These are phyloP conservation scores for Polypterus bichir DNA, from an alignment of 2,113 vertebrate genomes.

Conservation along the genomic window DNA sequence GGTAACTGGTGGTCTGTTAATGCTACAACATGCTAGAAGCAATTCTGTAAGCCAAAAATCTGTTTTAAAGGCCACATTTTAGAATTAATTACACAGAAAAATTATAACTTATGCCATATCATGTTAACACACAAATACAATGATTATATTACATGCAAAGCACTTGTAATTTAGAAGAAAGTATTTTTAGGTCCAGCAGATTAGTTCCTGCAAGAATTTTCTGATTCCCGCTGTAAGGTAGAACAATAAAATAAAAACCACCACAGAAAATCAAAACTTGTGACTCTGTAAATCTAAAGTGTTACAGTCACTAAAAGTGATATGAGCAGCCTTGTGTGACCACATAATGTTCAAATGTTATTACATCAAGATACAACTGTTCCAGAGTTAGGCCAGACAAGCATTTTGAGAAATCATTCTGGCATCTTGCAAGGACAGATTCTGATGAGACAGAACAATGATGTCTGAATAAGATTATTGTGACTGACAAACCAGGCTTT, in stretches of 20 bases:
- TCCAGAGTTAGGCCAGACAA: too few relatives aligned
- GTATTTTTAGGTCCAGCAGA: neutral
- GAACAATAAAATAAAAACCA: too few relatives aligned
- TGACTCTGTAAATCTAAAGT: neutral
- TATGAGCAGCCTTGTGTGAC: neutral
- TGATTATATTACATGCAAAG: neutral
- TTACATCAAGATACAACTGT: neutral
- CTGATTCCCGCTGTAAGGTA: too few relatives aligned
- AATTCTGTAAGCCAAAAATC: constrained; percentile 48
- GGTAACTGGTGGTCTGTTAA: constrained; percentile 66
- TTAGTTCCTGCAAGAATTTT: too few relatives aligned
- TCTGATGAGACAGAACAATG: neutral
- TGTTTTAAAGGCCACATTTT: constrained; percentile 67
- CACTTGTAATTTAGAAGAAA: neutral
- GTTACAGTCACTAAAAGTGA: neutral
- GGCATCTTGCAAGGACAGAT: neutral
- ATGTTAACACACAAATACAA: constrained; percentile 37
- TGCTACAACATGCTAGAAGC: constrained; percentile 56
- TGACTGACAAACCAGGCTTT: too few relatives aligned
- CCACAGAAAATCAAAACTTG: too few relatives aligned
- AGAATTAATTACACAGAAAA: constrained; percentile 58
- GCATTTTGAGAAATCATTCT: neutral
- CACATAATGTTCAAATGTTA: neutral
- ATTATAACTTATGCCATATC: constrained; percentile 53
- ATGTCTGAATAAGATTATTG: too few relatives aligned